Percentiles rank a stretch among this genome's conserved stretches.
Conservation (phyloP, 2,797 vertebrate species). For the Otus scops region DNA sequence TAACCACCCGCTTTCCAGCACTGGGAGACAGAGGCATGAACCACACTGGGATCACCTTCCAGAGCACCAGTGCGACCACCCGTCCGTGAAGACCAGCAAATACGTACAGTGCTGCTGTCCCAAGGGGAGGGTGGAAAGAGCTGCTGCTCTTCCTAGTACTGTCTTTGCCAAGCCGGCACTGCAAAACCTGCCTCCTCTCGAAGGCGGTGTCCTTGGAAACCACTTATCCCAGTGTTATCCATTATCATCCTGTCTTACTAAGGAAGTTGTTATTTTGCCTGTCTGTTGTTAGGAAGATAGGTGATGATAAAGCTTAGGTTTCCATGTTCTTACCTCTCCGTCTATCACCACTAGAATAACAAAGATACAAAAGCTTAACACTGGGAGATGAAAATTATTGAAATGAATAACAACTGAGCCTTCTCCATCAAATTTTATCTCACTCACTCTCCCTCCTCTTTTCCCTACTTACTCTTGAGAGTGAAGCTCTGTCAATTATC, state of each 20-base stretch:
- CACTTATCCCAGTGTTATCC: background rate
- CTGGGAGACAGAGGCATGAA: background rate
- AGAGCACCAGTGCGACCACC: background rate
- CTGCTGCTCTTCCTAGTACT: background rate
- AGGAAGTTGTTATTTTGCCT: background rate
- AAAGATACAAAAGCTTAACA: background rate
- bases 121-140: background rate
- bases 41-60: background rate
- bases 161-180: background rate
- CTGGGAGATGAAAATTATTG: background rate
- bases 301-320: background rate
- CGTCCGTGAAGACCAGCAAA: fast-evolving
- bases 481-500: background rate
- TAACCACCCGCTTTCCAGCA: background rate
- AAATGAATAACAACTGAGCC: background rate
- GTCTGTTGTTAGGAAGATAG: background rate
- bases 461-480: background rate
- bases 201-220: background rate
- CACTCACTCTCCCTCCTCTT: background rate
- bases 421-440: background rate
- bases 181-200: background rate
- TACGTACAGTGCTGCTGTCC: background rate
- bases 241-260: background rate
- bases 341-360: background rate
- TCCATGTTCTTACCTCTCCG: background rate